Evolutionary conservation across 1,140 invertebrate species (phyloP).

Genomic region (Cyclargus thomasi): DNA sequence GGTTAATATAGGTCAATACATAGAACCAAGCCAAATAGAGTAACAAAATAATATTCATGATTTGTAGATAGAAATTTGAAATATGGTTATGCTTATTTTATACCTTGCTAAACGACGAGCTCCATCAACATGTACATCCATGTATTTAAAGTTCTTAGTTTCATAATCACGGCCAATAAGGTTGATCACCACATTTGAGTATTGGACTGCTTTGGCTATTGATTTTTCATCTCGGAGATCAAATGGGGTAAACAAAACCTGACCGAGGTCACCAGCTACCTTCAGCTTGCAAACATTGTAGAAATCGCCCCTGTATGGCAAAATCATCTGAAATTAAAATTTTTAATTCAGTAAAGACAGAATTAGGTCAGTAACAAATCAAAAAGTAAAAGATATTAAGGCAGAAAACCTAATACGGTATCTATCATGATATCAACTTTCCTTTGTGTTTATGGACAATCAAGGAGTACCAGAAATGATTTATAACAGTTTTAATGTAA

Average conservation of each 20-base stretch:
- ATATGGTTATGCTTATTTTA: no score
- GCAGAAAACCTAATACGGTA: no score
- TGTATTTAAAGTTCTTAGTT: constrained; percentile 90
- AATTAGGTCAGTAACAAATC: no score
- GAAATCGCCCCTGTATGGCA: constrained; percentile 93
- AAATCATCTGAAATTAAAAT: constrained; percentile 83
- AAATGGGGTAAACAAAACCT: constrained; percentile 93
- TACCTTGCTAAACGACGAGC: constrained; percentile 82
- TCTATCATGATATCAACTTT: no score
- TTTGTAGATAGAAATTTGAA: neutral
- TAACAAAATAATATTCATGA: neutral
- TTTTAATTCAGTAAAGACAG: neutral
- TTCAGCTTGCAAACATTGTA: constrained; percentile 87
- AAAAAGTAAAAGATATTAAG: no score
- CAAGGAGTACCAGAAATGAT: no score
- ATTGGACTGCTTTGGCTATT: constrained; percentile 89
- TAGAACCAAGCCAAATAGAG: no score
- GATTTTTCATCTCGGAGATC: constrained; percentile 91
- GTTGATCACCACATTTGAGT: constrained; percentile 99
- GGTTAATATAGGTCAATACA: no score
- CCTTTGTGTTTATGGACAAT: no score
- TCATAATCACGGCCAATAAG: constrained; percentile 93
- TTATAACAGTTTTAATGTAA: no score
- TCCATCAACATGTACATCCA: constrained; percentile 88
- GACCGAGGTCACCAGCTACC: constrained; percentile 94